Conservation (phyloP, 2,113 vertebrate species). For the Danionella cerebrum region DNA sequence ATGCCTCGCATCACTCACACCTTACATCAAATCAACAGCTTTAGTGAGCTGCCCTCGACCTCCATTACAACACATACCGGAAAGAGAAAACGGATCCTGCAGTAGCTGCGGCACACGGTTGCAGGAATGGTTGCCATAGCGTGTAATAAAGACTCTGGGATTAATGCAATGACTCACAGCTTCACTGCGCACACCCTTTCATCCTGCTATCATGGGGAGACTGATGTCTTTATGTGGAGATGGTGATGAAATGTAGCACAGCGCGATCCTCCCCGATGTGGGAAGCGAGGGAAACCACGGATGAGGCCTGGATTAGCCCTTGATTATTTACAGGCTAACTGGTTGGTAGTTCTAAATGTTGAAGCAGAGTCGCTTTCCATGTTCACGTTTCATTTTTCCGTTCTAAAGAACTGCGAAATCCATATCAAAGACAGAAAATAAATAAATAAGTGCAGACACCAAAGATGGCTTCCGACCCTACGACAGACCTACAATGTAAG, state of each 20-base stretch:
- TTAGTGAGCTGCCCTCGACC: conserved; percentile 10
- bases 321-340: conserved; percentile 22
- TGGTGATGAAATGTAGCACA: conserved; percentile 23
- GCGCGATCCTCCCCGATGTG: neutral
- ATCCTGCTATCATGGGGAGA: conserved; percentile 1
- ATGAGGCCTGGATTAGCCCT: conserved; percentile 8
- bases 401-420: too few species aligned
- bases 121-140: conserved; percentile 23
- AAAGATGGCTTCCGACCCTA: too few species aligned
- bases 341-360: neutral
- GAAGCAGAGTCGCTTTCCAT: too few species aligned
- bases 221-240: conserved; percentile 38
- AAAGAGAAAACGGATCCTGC: conserved; percentile 11
- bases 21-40: conserved; percentile 20
- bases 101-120: conserved; percentile 22
- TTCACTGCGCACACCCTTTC: conserved; percentile 16
- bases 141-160: conserved; percentile 39
- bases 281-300: conserved; percentile 3
- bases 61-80: conserved; percentile 2
- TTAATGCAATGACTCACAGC: conserved; percentile 35
- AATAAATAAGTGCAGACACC: too few species aligned
- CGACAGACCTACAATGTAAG: too few species aligned
- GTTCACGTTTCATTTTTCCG: too few species aligned
- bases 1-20: conserved; percentile 19
- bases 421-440: too few species aligned